Evolutionary conservation across 1,140 invertebrate species (phyloP).

Genomic region (Apocrypta bakeri): DNA sequence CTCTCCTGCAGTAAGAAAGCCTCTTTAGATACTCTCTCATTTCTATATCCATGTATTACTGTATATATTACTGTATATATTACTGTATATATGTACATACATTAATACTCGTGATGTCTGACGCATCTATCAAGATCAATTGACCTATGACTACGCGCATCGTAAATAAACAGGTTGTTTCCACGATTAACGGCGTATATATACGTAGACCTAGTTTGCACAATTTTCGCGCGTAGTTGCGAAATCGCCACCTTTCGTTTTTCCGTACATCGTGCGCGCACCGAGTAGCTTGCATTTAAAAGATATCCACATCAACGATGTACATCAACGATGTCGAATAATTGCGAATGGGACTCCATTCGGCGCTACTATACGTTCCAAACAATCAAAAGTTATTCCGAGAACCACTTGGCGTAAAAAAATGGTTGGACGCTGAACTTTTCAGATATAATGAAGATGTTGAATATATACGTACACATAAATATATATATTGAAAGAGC

Average conservation of each 20-base stretch:
- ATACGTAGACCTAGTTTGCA: not conserved
- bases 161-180: conserved; percentile 6
- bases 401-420: not conserved
- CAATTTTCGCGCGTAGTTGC: not conserved
- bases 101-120: conserved; percentile 25
- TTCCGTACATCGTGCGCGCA: conserved; percentile 23
- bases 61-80: not conserved
- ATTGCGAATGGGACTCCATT: no score
- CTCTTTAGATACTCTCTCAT: not conserved
- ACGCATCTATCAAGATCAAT: conserved; percentile 51
- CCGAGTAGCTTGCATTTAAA: no score
- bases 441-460: no score
- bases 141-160: conserved; percentile 35
- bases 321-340: no score
- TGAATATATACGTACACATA: conserved; percentile 18
- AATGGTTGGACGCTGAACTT: conserved; percentile 43
- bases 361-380: no score
- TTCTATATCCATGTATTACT: not conserved
- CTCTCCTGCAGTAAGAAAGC: conserved; percentile 21
- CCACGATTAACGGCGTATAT: not conserved
- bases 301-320: not conserved
- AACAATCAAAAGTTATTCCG: not conserved
- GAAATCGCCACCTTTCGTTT: not conserved
- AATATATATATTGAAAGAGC: conserved; percentile 39
- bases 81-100: not conserved